Evolutionary conservation across 2,888 invertebrate species (phyloP).

Genomic region (Drosophila mercatorum): DNA sequence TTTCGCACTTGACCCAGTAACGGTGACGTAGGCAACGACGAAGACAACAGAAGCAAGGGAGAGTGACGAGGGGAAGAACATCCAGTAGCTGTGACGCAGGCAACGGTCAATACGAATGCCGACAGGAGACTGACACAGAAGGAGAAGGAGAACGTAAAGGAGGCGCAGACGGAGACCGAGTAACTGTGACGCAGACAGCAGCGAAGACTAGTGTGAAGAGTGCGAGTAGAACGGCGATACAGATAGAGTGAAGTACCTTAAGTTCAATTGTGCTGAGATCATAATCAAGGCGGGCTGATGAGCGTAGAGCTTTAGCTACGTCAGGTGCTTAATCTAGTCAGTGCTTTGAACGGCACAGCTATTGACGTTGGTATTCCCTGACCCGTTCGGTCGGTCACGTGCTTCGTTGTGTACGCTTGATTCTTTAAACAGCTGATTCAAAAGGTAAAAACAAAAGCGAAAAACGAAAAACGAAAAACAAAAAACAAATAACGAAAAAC

Average conservation of each 20-base stretch:
- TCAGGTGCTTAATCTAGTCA: slow-evolving; percentile 43
- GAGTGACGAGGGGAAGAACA: slow-evolving; percentile 1
- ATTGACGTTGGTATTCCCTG: slow-evolving; percentile 15
- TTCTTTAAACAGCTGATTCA: slow-evolving; percentile 39
- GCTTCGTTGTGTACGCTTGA: slow-evolving; percentile 19
- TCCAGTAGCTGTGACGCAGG: not conserved
- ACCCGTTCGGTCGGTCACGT: slow-evolving; percentile 57
- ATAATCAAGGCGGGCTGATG: slow-evolving; percentile 24
- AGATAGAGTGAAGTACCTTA: slow-evolving; percentile 33
- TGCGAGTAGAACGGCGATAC: not conserved
- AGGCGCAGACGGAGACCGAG: not conserved
- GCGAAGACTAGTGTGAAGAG: not conserved
- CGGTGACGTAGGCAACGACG: slow-evolving; percentile 28
- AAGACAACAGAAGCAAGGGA: slow-evolving; percentile 4
- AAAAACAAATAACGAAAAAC: not conserved
- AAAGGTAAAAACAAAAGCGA: slow-evolving; percentile 4
- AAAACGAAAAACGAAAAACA: too few species aligned
- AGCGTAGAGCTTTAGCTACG: slow-evolving; percentile 21
- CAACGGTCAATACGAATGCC: not conserved
- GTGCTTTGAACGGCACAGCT: slow-evolving; percentile 38
- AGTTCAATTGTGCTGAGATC: slow-evolving; percentile 33
- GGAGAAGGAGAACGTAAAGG: slow-evolving; percentile 3
- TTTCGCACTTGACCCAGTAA: slow-evolving; percentile 41
- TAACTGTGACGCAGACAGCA: not conserved
- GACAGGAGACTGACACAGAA: not conserved